Evolutionary conservation across 2,113 vertebrate species (phyloP).

Genomic region (Marmota monax): DNA sequence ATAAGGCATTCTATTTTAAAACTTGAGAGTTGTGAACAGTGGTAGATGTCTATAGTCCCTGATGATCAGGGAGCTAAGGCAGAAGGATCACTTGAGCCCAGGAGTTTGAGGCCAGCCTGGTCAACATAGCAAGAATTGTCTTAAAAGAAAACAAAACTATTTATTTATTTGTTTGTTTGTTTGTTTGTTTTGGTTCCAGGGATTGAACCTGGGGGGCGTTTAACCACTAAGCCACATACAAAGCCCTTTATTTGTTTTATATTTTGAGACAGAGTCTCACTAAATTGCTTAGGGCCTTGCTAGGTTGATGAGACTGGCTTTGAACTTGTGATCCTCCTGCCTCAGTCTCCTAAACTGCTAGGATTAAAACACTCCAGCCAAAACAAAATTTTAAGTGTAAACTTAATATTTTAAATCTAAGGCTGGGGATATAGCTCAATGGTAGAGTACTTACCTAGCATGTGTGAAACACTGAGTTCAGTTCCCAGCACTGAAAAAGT

Average conservation of each 20-base stretch:
- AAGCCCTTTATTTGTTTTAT: too few relatives aligned
- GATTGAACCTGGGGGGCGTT: too few relatives aligned
- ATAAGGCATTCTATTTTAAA: background rate
- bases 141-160: background rate
- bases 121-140: background rate
- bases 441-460: background rate
- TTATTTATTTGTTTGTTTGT: too few relatives aligned
- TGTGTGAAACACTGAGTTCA: background rate
- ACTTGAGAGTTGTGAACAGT: background rate
- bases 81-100: background rate
- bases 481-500: background rate
- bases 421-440: background rate
- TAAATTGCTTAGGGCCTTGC: too few relatives aligned
- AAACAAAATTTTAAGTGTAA: background rate
- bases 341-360: too few relatives aligned
- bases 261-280: too few relatives aligned
- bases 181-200: too few relatives aligned
- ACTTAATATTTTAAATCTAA: background rate
- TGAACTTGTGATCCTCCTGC: too few relatives aligned
- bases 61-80: background rate
- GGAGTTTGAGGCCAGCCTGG: background rate
- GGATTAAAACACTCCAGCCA: too few relatives aligned
- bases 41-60: background rate
- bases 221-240: too few relatives aligned
- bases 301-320: too few relatives aligned